These are phyloP conservation scores for Pollenia amentaria DNA, from an alignment of 2,888 invertebrate species.

Conservation along the genomic window DNA sequence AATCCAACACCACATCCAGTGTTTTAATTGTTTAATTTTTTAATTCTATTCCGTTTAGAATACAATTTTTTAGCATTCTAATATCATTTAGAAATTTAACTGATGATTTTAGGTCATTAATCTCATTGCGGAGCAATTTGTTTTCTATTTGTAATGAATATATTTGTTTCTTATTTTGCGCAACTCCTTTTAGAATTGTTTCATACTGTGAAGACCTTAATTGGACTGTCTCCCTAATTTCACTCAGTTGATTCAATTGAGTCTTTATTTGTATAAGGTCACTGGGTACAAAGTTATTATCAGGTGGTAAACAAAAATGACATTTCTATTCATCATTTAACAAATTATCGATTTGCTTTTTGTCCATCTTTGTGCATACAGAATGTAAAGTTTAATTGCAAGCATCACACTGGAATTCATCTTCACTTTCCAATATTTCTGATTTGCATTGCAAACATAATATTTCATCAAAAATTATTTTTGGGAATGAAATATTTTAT, in stretches of 20 bases:
- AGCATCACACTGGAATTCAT: no score
- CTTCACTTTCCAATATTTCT: constrained; percentile 20
- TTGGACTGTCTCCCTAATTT: background rate
- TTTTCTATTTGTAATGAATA: background rate
- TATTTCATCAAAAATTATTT: no score
- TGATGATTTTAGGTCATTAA: background rate
- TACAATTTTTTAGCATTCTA: background rate
- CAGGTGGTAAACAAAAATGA: constrained; percentile 21
- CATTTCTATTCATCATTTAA: constrained; percentile 20
- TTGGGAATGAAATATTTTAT: no score
- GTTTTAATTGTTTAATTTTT: no score
- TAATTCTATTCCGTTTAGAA: background rate
- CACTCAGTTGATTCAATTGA: constrained; percentile 1
- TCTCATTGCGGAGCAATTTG: background rate
- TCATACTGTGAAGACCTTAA: constrained; percentile 4
- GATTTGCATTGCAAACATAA: background rate
- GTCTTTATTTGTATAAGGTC: no score
- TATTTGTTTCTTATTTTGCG: background rate
- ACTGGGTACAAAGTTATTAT: background rate
- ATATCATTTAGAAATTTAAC: constrained; percentile 2
- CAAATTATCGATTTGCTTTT: no score
- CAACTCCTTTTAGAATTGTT: constrained; percentile 3
- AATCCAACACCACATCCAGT: no score
- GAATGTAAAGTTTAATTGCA: constrained; percentile 8
- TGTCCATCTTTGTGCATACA: constrained; percentile 3